Evolutionary conservation across 2,888 invertebrate genomes (phyloP).

Genomic region (Chrysolina oricalcia): DNA sequence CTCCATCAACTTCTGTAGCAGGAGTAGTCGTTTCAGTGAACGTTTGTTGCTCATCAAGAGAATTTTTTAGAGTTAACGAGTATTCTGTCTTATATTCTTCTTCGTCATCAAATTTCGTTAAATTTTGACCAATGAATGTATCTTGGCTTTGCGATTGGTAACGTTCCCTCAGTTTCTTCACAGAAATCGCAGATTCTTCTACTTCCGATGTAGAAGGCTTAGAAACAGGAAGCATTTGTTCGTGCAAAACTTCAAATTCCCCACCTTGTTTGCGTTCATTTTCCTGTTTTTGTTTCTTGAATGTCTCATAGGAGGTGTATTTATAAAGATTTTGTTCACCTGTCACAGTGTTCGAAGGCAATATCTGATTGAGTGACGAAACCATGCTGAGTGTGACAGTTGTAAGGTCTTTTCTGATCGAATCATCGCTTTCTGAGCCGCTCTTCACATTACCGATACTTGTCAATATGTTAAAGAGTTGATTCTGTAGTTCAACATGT

Average conservation of each 20-base stretch:
- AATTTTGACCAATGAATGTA: not conserved
- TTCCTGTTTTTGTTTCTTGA: not conserved
- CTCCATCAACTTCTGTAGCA: too few species aligned
- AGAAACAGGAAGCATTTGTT: not conserved
- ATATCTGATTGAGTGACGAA: constrained; percentile 52
- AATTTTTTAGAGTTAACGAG: not conserved
- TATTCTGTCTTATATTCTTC: not conserved
- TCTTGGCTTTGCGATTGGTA: constrained; percentile 19
- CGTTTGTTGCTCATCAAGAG: not conserved
- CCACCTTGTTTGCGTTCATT: not conserved
- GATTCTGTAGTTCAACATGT: constrained; percentile 57
- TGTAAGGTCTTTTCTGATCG: constrained; percentile 50
- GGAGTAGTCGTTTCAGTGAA: not conserved
- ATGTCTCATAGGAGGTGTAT: not conserved
- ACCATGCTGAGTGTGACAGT: constrained; percentile 52
- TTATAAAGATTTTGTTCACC: not conserved
- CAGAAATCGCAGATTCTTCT: constrained; percentile 25
- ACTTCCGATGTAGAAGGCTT: not conserved
- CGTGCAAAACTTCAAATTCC: not conserved
- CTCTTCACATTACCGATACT: constrained; percentile 54
- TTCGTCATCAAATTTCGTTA: not conserved
- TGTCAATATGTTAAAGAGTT: constrained; percentile 56
- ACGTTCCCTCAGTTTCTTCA: constrained; percentile 38
- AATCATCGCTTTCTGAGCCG: constrained; percentile 44
- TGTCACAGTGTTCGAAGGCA: constrained; percentile 47